Base-by-base conservation (phyloP, 2,113 vertebrate genomes). In the Entosphenus tridentatus region DNA sequence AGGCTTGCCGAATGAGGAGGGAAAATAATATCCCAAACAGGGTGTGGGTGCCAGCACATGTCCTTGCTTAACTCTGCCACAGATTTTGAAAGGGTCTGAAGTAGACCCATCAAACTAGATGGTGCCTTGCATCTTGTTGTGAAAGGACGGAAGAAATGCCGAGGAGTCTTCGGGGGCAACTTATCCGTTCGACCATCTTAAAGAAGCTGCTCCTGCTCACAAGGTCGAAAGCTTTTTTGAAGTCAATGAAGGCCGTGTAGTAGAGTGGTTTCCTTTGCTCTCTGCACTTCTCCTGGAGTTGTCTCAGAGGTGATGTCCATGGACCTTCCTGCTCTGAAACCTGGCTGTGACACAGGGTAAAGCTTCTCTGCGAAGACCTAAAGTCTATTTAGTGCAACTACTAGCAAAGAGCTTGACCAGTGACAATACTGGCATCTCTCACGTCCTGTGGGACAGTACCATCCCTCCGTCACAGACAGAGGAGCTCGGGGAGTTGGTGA, bases 1-100 rank as follows among this genome's bases (percentile, higher is more conserved):
- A 62, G 18, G 58, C 58, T 62, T 62, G 58, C 13, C 58, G 58
- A 62, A 6, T 8, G 13, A 57, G 69, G 11, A 71, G 16, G 17
- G 69, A 67, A 9, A 67, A 71, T 13, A 71, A 70, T 11, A 72
- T 72, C 6, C 58, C 57, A 67, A 72, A n/a, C 9, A 72, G 57
- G 39, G 58, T 72, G 58, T 72, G 17, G 69, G 54, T 11, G 68
- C 67, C 9, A 72, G 67, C 12, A 71, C 11, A 11, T 69, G 68
- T 10, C 72, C 70, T 54, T 71, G 70, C 9, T 72, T 71, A 13
- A 72, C 16, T 14, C 62, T 10, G 11, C 67, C 21, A 57, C n/a
- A 70, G 69, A 12, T 56, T 18, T 55, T 69, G 39, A n/a, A 12
- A 65, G 16, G 56, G 12, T 56, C 17, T 58, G 57, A 62, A 14